Conservation (phyloP, 2,888 invertebrate species). For the Drosophila mayaguana region DNA sequence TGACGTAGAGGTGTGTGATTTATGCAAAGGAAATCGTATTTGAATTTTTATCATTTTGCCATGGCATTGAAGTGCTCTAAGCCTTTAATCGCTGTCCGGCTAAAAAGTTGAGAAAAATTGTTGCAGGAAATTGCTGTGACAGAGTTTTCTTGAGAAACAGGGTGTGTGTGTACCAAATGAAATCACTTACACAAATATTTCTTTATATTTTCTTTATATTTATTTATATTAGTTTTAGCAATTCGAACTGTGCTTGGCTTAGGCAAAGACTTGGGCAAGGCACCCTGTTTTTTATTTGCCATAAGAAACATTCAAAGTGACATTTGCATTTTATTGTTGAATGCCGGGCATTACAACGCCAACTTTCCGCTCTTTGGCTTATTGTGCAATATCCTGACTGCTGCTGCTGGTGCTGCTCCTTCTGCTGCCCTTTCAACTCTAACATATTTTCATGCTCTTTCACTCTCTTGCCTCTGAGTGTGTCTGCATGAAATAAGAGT, state of each 20-base stretch:
- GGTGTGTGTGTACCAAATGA: conserved; percentile 13
- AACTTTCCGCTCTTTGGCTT: conserved; percentile 68
- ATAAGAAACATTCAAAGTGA: conserved; percentile 64
- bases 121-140: conserved; percentile 63
- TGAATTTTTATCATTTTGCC: conserved; percentile 52
- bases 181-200: background rate
- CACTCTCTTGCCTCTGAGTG: conserved; percentile 45
- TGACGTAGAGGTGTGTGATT: conserved; percentile 54
- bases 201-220: background rate
- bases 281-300: conserved; percentile 51
- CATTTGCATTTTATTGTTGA: conserved; percentile 77
- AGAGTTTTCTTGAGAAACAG: conserved; percentile 47
- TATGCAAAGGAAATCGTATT: conserved; percentile 64
- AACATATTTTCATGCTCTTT: conserved; percentile 20
- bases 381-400: conserved; percentile 65
- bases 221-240: background rate
- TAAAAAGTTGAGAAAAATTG: conserved; percentile 57
- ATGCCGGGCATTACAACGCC: conserved; percentile 62
- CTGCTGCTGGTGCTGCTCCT: conserved; percentile 20
- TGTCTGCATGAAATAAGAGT: conserved; percentile 73
- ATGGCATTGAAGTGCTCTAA: conserved; percentile 50
- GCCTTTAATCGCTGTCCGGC: conserved; percentile 69
- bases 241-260: background rate
- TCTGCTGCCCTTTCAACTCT: conserved; percentile 20
- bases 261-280: too few species aligned